Evolutionary conservation across 2,797 vertebrate species (phyloP), one percentile per base, ranked within the genome.

Genomic region (Sarcoramphus papa): DNA sequence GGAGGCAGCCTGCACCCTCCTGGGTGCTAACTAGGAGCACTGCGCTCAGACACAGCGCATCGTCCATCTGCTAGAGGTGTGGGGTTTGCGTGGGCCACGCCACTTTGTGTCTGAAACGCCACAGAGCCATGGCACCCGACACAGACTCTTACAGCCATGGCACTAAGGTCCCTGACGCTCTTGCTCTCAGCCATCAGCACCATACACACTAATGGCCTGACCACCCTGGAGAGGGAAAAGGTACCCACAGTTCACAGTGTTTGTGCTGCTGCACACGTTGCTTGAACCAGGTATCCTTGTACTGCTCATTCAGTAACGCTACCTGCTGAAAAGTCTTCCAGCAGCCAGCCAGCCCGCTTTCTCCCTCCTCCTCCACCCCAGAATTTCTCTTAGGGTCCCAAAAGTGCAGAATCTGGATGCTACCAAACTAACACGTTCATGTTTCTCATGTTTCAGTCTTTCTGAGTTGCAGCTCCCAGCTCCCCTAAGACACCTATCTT

Each of bases 41-140:
- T 0, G 8, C 2, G 15, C 88, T 30, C 50, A 4, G 14, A 11
- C 4, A 3, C 70, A 40, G 37, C 3, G 1, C 50, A 20, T 4
- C 3, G 1, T 19, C 57, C 63, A 1, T 19, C 76, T 40, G 43
- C 50, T 4, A 5, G 70, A 53, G 51, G 17, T 2, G 2, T 12
- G 70, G 43, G 63, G 30, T 40, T 27, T 21, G 64, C 64, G 6
- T 16, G 15, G 45, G 25, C 30, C 70, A 47, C 2, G 0, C 15
- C 45, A 19, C 63, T 37, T 11, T 33, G 6, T 13, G 53, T 3
- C 51, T 20, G 73, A 10, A 48, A 23, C 2, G 1, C 30, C 33
- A 31, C 28, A 5, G 43, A n/a, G 59, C 59, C 5, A 2, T 6
- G 27, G 37, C 59, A n/a, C 62, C 63, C 2, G 1, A 15, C 47